phyloP scores from a whole-genome alignment of 2,113 vertebrate species.

The Lamprologus ornatipinnis region DNA sequence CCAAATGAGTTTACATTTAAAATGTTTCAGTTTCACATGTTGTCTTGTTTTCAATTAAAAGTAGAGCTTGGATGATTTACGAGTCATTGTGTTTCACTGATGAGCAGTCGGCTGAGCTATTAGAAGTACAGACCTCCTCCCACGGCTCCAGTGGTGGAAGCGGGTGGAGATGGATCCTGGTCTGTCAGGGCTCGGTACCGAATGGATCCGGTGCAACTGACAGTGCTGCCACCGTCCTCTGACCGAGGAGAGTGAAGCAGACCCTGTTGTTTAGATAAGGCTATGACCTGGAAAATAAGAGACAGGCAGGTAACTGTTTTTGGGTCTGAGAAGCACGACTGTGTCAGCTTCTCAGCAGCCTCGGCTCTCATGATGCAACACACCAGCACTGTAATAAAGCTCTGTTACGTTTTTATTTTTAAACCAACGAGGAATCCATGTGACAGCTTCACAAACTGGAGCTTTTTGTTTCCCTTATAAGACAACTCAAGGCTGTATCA shows the following conservation, averaged over 20 bases:
- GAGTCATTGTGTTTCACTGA: neutral
- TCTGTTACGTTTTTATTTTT: neutral
- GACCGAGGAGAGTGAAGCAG: constrained; percentile 78
- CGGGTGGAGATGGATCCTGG: constrained; percentile 77
- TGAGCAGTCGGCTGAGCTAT: neutral
- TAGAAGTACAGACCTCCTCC: constrained; percentile 42
- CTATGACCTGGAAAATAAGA: constrained; percentile 73
- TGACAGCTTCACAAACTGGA: neutral
- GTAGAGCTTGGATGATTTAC: neutral
- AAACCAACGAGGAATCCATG: neutral
- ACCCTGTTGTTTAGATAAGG: constrained; percentile 94
- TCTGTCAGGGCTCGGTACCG: constrained; percentile 88
- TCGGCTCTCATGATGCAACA: neutral
- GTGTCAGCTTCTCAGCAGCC: neutral
- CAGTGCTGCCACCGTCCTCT: constrained; percentile 80
- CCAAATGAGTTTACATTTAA: neutral
- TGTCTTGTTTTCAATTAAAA: neutral
- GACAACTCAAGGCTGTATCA: neutral
- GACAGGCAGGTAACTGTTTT: neutral
- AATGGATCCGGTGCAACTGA: constrained; percentile 87
- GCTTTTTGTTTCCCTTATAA: neutral
- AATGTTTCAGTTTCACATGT: neutral
- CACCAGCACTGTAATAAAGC: neutral
- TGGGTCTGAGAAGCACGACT: neutral
- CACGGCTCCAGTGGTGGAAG: constrained; percentile 54